Evolutionary conservation across 2,888 invertebrate genomes (phyloP), one percentile per base, ranked within the genome.

Genomic region (Hirtodrosophila confusa): DNA sequence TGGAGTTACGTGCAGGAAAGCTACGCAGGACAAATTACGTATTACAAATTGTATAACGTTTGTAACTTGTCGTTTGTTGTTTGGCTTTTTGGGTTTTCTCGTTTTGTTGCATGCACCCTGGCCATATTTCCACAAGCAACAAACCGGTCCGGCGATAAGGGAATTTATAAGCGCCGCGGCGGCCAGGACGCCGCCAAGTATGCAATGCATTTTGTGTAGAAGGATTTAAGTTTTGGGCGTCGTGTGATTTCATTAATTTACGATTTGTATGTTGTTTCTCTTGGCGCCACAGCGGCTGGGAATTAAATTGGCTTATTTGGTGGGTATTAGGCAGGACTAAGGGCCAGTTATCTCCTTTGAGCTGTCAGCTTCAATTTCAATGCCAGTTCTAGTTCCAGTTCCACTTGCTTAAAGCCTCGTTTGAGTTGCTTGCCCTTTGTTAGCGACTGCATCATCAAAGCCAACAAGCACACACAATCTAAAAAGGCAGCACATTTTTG

Each of bases 211-310:
- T 78, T 61, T 53, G 49, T 75, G 76, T 66, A 45, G 67, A 75
- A 84, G 82, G 82, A 82, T 87, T 86, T 80, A 69, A 80, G 69
- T 78, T 84, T 60, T 44, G 76, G 62, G 47, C 48, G 55, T 60
- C 66, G 55, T 87, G 80, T 64, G 79, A 78, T 83, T 83, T 64
- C 86, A 83, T 87, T 83, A 87, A 83, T 83, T 83, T 83, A 83
- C 83, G 82, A 82, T 77, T 71, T 77, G 45, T 39, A 36, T 40
- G 57, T 17, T 70, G 53, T 45, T 36, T 17, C 40, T 48, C 43
- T 27, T 47, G 82, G 85, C 82, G 82, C 78, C 82, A 56, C 60
- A 29, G 35, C 31, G 87, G 62, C 82, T 87, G 57, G 29, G 82
- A 75, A 80, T 82, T 82, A 82, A 82, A 82, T 82, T 87, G 85